A percentile compares a stretch with the other conserved stretches of the same genome.
Conservation (phyloP, 2,797 vertebrate genomes). For the Hydrolagus colliei region DNA sequence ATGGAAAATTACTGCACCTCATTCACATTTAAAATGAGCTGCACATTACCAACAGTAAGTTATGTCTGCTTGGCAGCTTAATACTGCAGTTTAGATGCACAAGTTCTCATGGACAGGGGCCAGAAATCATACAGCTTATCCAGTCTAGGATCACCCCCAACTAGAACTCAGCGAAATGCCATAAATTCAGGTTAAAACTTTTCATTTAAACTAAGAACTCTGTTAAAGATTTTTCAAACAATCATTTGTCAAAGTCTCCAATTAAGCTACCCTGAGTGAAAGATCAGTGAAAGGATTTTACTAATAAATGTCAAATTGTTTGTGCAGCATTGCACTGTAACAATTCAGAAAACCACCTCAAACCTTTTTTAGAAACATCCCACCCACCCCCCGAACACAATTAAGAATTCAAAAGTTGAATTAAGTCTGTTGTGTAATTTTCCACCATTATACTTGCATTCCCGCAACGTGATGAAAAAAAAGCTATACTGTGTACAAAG, state of each 20-base stretch:
- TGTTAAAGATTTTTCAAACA: constrained; percentile 1
- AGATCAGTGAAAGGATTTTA: not conserved
- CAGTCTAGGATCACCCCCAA: constrained; percentile 13
- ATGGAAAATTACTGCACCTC: constrained; percentile 23
- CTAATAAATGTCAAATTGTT: not conserved
- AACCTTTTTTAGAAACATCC: not conserved
- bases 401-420: not conserved
- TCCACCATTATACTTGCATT: not conserved
- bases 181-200: constrained; percentile 4
- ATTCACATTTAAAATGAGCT: not conserved
- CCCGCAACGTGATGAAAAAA: not conserved
- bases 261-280: constrained; percentile 17
- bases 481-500: not conserved
- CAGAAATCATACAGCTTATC: constrained; percentile 19
- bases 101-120: not conserved
- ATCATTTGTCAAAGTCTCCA: constrained; percentile 26
- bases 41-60: constrained; percentile 20
- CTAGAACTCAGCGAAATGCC: not conserved
- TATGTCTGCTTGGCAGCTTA: constrained; percentile 7
- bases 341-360: not conserved
- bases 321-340: not conserved
- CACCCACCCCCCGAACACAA: not conserved
- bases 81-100: constrained; percentile 20
- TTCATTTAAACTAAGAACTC: constrained; percentile 10
- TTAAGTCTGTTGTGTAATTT: not conserved